Conservation (phyloP, 2,797 vertebrate species). For the Numenius phaeopus region DNA sequence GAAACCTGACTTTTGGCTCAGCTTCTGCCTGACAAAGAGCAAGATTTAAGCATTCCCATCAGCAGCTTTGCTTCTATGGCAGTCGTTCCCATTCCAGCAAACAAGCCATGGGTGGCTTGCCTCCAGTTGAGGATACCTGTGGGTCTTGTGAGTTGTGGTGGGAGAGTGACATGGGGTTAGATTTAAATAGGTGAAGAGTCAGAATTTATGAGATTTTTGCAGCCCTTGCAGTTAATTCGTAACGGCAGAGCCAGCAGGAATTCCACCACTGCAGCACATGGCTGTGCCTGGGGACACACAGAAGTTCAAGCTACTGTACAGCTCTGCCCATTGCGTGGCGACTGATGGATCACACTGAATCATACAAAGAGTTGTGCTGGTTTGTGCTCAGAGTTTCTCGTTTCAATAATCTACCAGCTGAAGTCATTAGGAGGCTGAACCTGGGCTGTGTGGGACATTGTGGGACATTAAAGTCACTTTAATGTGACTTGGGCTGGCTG, state of each 20-base stretch:
- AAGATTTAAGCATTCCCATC: neutral
- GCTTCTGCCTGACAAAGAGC: neutral
- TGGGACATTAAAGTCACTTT: no score
- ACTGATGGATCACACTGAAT: neutral
- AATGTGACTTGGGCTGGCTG: neutral
- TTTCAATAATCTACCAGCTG: neutral
- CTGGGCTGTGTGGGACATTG: no score
- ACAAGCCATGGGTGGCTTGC: neutral
- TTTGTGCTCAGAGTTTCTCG: neutral
- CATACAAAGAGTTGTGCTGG: neutral
- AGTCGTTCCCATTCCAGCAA: neutral
- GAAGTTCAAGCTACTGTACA: neutral
- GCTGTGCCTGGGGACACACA: neutral
- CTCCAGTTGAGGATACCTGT: neutral
- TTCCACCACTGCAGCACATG: neutral
- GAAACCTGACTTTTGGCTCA: constrained; percentile 9
- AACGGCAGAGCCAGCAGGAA: neutral
- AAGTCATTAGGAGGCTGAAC: neutral
- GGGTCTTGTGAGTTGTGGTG: neutral
- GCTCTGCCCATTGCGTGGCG: accelerated
- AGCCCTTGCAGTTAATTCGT: neutral
- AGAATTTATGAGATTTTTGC: neutral
- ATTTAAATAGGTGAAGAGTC: neutral
- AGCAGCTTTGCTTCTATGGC: neutral
- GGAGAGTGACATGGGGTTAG: neutral